A percentile compares a stretch with the other conserved stretches of the same genome.
Conservation (phyloP, 2,113 vertebrate species). For the Orcinus orca region DNA sequence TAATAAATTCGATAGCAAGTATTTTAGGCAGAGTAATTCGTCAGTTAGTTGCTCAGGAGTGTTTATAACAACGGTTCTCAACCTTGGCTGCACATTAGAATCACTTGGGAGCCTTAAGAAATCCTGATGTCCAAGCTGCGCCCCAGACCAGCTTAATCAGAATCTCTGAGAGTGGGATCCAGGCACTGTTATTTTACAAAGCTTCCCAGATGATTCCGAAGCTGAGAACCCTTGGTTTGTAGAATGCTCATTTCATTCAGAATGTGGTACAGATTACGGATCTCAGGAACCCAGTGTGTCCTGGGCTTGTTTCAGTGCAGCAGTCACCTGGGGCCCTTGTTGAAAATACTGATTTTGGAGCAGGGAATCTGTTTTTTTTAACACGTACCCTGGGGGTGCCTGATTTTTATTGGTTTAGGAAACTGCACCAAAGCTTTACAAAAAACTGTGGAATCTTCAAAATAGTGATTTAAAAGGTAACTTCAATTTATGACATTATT, state of each 20-base stretch:
- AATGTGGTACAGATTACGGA: fast-evolving
- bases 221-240: neutral
- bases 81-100: neutral
- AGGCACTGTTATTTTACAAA: neutral
- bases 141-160: neutral
- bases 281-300: fast-evolving
- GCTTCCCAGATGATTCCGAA: neutral
- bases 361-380: neutral
- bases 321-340: neutral
- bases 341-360: neutral
- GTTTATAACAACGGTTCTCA: neutral
- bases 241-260: neutral
- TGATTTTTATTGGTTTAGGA: neutral
- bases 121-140: neutral
- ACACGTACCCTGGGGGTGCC: too few relatives aligned
- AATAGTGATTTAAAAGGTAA: neutral
- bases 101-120: neutral
- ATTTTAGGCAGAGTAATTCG: neutral
- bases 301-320: fast-evolving
- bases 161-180: neutral
- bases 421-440: neutral
- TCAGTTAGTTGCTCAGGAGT: neutral
- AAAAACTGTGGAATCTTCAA: neutral
- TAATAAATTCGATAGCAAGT: neutral
- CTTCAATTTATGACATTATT: neutral